phyloP scores from a whole-genome alignment of 2,888 invertebrate genomes.

The Uropetala carovei region DNA sequence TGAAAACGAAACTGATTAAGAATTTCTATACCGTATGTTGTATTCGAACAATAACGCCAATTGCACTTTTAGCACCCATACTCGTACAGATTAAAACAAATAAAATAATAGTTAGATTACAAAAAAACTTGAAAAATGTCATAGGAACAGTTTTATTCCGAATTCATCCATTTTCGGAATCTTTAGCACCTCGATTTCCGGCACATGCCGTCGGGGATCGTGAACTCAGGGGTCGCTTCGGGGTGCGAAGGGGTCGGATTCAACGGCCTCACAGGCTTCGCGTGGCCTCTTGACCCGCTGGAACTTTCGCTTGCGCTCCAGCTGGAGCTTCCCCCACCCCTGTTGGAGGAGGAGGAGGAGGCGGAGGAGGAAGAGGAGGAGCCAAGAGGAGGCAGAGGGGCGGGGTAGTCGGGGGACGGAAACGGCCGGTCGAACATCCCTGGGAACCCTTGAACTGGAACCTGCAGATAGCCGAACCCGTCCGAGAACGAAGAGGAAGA shows the following conservation, averaged over 20 bases:
- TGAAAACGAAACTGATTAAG: too few species aligned
- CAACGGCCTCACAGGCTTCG: neutral
- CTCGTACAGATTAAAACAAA: neutral
- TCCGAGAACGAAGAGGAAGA: neutral
- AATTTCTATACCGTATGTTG: too few species aligned
- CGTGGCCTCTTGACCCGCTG: neutral
- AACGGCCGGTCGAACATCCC: neutral
- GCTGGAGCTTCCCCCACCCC: constrained; percentile 16
- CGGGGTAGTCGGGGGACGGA: neutral
- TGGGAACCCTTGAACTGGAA: neutral
- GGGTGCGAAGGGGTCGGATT: neutral
- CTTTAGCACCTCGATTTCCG: neutral
- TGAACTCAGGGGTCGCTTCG: constrained; percentile 34
- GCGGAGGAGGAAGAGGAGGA: constrained; percentile 7
- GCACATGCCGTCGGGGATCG: constrained; percentile 21
- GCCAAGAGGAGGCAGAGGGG: neutral
- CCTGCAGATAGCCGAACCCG: neutral
- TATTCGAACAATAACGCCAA: too few species aligned
- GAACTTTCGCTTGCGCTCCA: neutral
- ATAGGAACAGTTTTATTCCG: neutral
- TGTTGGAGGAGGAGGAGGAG: constrained; percentile 12
- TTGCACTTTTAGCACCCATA: too few species aligned
- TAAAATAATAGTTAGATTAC: neutral
- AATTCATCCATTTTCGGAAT: neutral
- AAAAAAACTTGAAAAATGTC: neutral